Percentiles rank a stretch among this genome's conserved stretches.
These are phyloP conservation scores for Ferdinandea cuprea DNA, from an alignment of 2,888 invertebrate species.

Conservation along the genomic window DNA sequence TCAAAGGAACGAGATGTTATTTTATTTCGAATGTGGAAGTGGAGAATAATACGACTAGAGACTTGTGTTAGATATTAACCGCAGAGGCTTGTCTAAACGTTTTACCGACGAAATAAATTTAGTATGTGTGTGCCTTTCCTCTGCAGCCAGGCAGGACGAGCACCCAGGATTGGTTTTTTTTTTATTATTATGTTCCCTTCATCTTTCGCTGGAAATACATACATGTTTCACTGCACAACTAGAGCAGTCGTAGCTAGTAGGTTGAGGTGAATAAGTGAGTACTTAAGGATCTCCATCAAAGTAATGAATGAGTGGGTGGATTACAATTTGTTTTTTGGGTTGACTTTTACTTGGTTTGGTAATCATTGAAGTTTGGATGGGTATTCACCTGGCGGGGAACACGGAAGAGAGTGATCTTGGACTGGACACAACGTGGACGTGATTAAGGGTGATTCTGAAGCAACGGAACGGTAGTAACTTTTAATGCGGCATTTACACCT, in stretches of 20 bases:
- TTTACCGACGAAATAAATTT: slow-evolving; percentile 56
- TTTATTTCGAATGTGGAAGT: neutral
- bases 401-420: too few relatives aligned
- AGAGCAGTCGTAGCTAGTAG: slow-evolving; percentile 17
- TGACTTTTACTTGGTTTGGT: neutral
- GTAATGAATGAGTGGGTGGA: neutral
- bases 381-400: too few relatives aligned
- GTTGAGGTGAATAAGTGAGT: slow-evolving; percentile 35
- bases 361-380: too few relatives aligned
- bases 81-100: slow-evolving; percentile 55
- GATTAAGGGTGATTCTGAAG: too few relatives aligned
- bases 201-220: slow-evolving; percentile 4
- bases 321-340: slow-evolving; percentile 6
- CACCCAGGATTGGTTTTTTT: neutral
- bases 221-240: slow-evolving; percentile 22
- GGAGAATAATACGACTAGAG: slow-evolving; percentile 2
- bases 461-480: too few relatives aligned
- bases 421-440: too few relatives aligned
- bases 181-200: neutral
- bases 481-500: too few relatives aligned
- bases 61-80: slow-evolving; percentile 50
- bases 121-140: neutral
- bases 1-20: slow-evolving; percentile 41
- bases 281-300: slow-evolving; percentile 1
- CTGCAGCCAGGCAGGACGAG: neutral